Conservation (phyloP, 2,888 invertebrate genomes). For the Lissocephala sabroskyi region DNA sequence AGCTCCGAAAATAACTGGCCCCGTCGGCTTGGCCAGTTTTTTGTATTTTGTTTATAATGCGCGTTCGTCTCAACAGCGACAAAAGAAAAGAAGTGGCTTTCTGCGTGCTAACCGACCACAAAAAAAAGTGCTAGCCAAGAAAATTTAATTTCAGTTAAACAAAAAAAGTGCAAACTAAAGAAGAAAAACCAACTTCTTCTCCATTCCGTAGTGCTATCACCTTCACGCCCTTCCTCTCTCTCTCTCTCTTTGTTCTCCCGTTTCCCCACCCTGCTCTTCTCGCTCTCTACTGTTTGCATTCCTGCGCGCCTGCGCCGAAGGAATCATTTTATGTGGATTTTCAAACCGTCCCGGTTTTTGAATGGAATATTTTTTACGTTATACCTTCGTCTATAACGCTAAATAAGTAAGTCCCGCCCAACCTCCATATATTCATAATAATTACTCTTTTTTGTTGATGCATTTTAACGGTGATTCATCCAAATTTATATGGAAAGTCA, state of each 20-base stretch:
- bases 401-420: conserved; percentile 58
- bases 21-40: no score
- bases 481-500: no score
- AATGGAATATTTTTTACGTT: conserved; percentile 68
- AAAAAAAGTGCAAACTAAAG: conserved; percentile 22
- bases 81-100: conserved; percentile 29
- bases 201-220: no score
- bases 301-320: conserved; percentile 28
- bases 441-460: conserved; percentile 1
- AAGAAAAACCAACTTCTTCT: no score
- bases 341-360: no score
- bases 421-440: not conserved
- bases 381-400: conserved; percentile 62
- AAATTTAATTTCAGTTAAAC: not conserved
- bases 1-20: no score
- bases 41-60: conserved; percentile 27
- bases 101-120: conserved; percentile 24
- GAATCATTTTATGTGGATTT: conserved; percentile 63
- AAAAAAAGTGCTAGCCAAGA: conserved; percentile 5
- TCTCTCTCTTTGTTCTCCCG: conserved; percentile 1
- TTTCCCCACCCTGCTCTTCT: not conserved
- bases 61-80: conserved; percentile 35
- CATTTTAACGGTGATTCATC: no score
- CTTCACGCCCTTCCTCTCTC: conserved; percentile 2
- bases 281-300: conserved; percentile 50